Base-by-base conservation (phyloP, 2,113 vertebrate species). In the Nothoprocta pentlandii region DNA sequence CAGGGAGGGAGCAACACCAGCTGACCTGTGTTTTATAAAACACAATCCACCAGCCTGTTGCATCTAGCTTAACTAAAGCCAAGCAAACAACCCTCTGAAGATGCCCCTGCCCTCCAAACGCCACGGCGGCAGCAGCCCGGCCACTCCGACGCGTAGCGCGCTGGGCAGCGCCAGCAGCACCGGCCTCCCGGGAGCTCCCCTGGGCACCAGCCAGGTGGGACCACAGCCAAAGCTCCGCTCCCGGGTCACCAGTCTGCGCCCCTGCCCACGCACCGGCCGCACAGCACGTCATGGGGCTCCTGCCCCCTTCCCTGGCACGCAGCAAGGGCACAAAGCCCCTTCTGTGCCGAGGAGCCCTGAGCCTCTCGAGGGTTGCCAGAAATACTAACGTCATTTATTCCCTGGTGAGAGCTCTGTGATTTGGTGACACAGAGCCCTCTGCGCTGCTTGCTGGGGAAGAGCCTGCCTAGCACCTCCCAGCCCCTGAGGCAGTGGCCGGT, bases 391-490 rank as follows among this genome's bases (percentile, higher is more conserved):
- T 21, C 32, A 67, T 79, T 93, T 69, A 90, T 95, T 73, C 73
- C 70, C 28, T 44, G 12, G 61, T 51, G 54, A 89, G 84, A 74
- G 54, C n/a, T 82, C 86, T 89, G 54, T 59, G 54, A 75, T 71
- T 68, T 90, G 84, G 80, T 87, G 66, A 64, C 62, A 59, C 47
- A 34, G 70, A 83, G 68, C 77, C 21, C 56, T 58, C 30, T 25
- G 8, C 42, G 23, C 19, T 17, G 49, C 36, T 42, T n/a, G 28
- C 51, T 67, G 41, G 23, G 23, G 14, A 30, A n/a, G 3, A 15
- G 39, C 21, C 0, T 0, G 23, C 66, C 49, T 28, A 64, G 86
- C 12, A 30, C 70, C 44, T 70, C 0, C 0, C 68, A 8, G 26
- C 12, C 47, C 34, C 10, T 39, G 51, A 13, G 34, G 51, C 10